These are phyloP conservation scores for Dromaius novaehollandiae DNA, from an alignment of 2,113 vertebrate genomes.

Conservation along the genomic window DNA sequence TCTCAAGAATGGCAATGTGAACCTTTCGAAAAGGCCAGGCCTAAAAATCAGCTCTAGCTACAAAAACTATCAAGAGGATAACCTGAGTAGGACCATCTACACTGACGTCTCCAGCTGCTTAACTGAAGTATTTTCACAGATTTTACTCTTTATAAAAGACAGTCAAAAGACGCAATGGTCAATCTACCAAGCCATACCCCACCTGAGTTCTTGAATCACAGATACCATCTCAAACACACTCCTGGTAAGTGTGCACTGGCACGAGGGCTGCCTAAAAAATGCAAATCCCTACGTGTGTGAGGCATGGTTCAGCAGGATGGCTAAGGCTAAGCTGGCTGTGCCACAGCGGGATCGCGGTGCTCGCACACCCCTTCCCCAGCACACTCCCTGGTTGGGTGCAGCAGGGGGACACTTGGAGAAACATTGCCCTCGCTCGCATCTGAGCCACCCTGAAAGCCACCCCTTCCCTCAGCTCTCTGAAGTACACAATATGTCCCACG, in stretches of 20 bases:
- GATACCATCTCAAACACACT: not conserved
- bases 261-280: not conserved
- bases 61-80: not conserved
- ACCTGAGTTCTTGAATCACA: not conserved
- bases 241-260: not conserved
- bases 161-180: not conserved
- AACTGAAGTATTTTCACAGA: not conserved
- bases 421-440: not conserved
- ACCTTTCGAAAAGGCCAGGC: not conserved
- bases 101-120: not conserved
- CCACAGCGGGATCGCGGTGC: not conserved
- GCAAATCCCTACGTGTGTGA: not conserved
- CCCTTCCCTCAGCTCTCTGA: not conserved
- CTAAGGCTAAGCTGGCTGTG: rapidly evolving
- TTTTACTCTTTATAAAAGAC: not conserved
- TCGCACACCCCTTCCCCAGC: not conserved
- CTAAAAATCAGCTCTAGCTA: not conserved
- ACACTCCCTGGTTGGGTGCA: rapidly evolving
- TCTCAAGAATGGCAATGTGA: not conserved
- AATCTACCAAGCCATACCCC: not conserved
- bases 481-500: rapidly evolving
- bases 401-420: not conserved
- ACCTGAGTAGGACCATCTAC: not conserved
- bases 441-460: not conserved
- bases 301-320: not conserved